These are phyloP conservation scores for Vulpes lagopus DNA, from an alignment of 2,113 vertebrate genomes.

Conservation along the genomic window DNA sequence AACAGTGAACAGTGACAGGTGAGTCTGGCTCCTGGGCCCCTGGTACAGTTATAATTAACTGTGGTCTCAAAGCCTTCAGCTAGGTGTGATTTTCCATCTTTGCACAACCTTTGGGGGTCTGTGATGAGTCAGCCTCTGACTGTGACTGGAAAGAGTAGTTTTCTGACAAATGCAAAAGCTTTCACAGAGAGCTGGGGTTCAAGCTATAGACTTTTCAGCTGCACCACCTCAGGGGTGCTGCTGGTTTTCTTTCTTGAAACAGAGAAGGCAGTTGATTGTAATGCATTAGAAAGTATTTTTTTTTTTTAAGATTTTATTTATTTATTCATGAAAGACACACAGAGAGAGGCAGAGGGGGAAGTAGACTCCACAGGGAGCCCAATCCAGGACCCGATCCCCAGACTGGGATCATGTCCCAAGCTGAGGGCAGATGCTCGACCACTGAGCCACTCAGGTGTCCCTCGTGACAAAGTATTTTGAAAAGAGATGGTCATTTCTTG, in stretches of 20 bases:
- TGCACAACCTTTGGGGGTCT: conserved; percentile 44
- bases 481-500: neutral
- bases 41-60: conserved; percentile 69
- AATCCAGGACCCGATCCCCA: too few relatives aligned
- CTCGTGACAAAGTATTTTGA: neutral
- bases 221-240: neutral
- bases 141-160: conserved; percentile 4
- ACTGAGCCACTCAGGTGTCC: too few relatives aligned
- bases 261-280: neutral
- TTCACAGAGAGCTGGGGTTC: neutral
- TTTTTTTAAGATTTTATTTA: too few relatives aligned
- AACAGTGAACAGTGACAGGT: conserved; percentile 79
- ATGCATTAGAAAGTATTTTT: neutral
- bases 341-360: too few relatives aligned
- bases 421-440: too few relatives aligned
- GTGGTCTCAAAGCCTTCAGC: conserved; percentile 34
- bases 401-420: too few relatives aligned
- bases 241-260: neutral
- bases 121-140: conserved; percentile 53
- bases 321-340: too few relatives aligned
- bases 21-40: neutral
- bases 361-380: too few relatives aligned
- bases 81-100: conserved; percentile 70
- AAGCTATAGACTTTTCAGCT: neutral
- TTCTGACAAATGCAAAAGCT: neutral